phyloP scores from a whole-genome alignment of 2,888 invertebrate species.

The Acrocyrtus sp. region DNA sequence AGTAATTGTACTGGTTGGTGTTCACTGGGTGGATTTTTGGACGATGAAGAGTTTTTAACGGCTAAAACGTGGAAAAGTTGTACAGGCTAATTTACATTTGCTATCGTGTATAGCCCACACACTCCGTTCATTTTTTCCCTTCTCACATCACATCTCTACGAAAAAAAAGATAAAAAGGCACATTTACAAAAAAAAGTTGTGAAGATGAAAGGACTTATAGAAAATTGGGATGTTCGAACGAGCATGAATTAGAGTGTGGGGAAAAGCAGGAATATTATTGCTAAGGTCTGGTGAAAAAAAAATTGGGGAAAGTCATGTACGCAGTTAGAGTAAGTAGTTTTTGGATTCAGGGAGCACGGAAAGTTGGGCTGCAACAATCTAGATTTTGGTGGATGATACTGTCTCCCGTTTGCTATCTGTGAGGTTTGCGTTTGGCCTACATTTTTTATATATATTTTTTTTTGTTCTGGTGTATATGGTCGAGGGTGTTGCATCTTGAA shows the following conservation, averaged over 20 bases:
- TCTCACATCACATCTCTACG: not conserved
- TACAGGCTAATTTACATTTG: slow-evolving; percentile 33
- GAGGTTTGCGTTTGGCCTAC: too few species aligned
- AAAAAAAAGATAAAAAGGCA: not conserved
- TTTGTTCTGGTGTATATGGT: too few species aligned
- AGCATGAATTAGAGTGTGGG: not conserved
- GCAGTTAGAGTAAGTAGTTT: too few species aligned
- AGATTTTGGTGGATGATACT: not conserved
- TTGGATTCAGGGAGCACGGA: too few species aligned
- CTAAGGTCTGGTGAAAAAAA: not conserved
- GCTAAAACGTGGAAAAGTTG: slow-evolving; percentile 11
- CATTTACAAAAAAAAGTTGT: too few species aligned
- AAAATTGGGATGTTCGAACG: slow-evolving; percentile 14
- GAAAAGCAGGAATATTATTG: not conserved
- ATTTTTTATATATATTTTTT: too few species aligned
- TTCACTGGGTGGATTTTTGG: not conserved
- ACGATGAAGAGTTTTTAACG: slow-evolving; percentile 12
- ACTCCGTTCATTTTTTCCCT: too few species aligned
- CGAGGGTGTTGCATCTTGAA: too few species aligned
- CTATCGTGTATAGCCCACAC: too few species aligned
- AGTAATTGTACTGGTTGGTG: not conserved
- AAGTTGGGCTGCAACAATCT: not conserved
- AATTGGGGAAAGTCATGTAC: too few species aligned
- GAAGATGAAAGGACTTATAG: slow-evolving; percentile 3
- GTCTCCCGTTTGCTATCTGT: too few species aligned